Conservation (phyloP, 1,140 invertebrate genomes). For the Drosophila trapezifrons region DNA sequence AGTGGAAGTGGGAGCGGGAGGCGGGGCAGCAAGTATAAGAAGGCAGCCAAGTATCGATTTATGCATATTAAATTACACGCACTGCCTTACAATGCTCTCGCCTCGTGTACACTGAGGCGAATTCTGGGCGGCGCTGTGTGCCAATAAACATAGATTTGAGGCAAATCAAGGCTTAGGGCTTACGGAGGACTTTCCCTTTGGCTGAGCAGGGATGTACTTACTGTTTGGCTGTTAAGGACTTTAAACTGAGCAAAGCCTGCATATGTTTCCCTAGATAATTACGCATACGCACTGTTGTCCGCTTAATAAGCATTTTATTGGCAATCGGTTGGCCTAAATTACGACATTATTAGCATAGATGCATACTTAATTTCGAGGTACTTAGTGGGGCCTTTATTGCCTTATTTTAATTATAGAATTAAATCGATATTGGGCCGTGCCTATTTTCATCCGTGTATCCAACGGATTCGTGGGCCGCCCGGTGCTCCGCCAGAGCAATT, state of each 20-base stretch:
- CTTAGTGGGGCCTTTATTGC: neutral
- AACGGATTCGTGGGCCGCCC: slow-evolving; percentile 10
- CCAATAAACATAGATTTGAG: neutral
- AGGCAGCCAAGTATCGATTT: slow-evolving; percentile 65
- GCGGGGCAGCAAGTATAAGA: slow-evolving; percentile 6
- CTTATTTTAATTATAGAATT: neutral
- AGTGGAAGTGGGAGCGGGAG: no score
- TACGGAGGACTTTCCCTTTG: neutral
- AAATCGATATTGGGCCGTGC: neutral
- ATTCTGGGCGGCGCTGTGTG: neutral
- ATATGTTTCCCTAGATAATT: neutral
- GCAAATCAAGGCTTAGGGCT: neutral
- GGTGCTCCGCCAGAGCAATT: slow-evolving; percentile 63
- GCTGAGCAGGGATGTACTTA: neutral
- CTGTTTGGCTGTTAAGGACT: neutral
- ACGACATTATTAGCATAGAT: no score
- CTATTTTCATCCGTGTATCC: slow-evolving; percentile 18
- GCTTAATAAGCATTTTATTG: no score
- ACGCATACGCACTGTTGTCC: neutral
- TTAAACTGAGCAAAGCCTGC: neutral
- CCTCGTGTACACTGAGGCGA: slow-evolving; percentile 12
- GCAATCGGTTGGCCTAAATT: no score
- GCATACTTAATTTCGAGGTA: neutral
- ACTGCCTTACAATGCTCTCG: slow-evolving; percentile 42
- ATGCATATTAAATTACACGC: slow-evolving; percentile 78